Evolutionary conservation across 2,888 invertebrate species (phyloP).

Genomic region (Synanthedon vespiformis): DNA sequence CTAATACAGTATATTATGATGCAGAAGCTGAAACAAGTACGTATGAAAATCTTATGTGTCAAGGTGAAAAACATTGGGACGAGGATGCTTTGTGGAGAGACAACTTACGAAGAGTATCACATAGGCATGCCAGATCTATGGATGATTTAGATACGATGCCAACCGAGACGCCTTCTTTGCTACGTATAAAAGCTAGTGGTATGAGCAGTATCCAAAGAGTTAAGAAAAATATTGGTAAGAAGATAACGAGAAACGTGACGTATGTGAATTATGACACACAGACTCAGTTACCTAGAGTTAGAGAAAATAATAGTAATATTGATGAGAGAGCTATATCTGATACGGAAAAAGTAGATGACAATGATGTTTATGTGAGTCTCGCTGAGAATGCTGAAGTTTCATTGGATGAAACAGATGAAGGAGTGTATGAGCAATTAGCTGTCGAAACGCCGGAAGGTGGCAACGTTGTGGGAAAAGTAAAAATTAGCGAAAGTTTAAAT

Average conservation of each 20-base stretch:
- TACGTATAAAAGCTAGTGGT: conserved; percentile 35
- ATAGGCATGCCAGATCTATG: conserved; percentile 84
- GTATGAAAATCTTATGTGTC: conserved; percentile 59
- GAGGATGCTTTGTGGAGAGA: conserved; percentile 87
- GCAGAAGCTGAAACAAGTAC: conserved; percentile 55
- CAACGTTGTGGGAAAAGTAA: conserved; percentile 7
- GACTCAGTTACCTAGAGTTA: conserved; percentile 50
- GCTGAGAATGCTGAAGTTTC: conserved; percentile 36
- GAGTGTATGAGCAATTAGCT: conserved; percentile 69
- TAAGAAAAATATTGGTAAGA: conserved; percentile 41
- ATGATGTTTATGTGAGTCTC: conserved; percentile 65
- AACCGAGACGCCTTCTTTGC: conserved; percentile 21
- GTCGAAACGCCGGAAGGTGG: conserved; percentile 40
- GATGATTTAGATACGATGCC: conserved; percentile 78
- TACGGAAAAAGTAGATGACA: conserved; percentile 49
- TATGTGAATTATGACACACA: conserved; percentile 82
- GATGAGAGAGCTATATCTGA: conserved; percentile 27
- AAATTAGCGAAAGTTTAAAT: conserved; percentile 11
- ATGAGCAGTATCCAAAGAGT: conserved; percentile 59
- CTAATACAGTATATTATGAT: conserved; percentile 61
- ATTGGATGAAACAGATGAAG: conserved; percentile 53
- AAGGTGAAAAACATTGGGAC: conserved; percentile 84
- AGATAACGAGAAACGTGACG: conserved; percentile 78
- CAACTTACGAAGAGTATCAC: conserved; percentile 81
- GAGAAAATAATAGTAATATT: conserved; percentile 23